Conservation (phyloP, 2,113 vertebrate genomes). For the human region GRCh38 chr13:38845001-38845500, state of each 20-base stretch:
- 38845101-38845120: neutral
- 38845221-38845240: neutral
- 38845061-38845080: neutral
- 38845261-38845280: neutral
- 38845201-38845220: neutral
- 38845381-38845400: neutral
- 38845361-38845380: neutral
- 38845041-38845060: neutral
- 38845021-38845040: slow-evolving; percentile 48
- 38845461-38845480: neutral
- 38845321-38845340: neutral
- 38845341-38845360: neutral
- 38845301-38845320: neutral
- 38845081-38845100: slow-evolving; percentile 20
- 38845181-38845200: neutral
- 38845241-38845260: neutral
- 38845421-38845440: neutral
- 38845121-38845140: neutral
- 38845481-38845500: neutral
- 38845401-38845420: neutral
- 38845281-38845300: neutral
- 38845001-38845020: slow-evolving; percentile 5
- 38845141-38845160: neutral
- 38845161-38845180: neutral
- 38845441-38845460: neutral